Percentiles rank a stretch among this genome's conserved stretches.
phyloP scores from a whole-genome alignment of 2,797 vertebrate genomes.

The Psittacula derbiana region DNA sequence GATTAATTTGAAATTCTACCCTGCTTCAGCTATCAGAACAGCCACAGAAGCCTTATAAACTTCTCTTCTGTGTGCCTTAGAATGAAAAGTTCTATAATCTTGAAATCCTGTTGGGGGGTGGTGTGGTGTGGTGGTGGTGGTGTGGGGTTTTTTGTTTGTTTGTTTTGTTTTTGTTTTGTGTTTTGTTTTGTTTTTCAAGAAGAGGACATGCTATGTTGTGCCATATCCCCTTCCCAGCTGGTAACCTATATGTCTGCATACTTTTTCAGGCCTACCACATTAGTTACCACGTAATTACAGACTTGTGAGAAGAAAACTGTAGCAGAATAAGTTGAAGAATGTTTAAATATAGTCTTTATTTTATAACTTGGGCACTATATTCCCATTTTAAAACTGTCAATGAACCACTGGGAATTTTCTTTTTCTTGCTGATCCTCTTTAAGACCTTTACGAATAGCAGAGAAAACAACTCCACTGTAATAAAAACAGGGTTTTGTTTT shows the following conservation, averaged over 20 bases:
- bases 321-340: constrained; percentile 40
- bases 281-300: constrained; percentile 54
- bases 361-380: constrained; percentile 18
- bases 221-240: constrained; percentile 7
- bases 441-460: background rate
- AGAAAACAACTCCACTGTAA: constrained; percentile 25
- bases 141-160: no score
- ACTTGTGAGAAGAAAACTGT: constrained; percentile 39
- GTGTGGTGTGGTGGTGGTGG: no score
- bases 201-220: background rate
- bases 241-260: constrained; percentile 13
- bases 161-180: no score
- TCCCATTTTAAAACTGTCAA: constrained; percentile 27
- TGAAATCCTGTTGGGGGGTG: background rate
- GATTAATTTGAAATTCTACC: background rate
- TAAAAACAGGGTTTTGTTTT: constrained; percentile 6
- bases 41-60: constrained; percentile 2
- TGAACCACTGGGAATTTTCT: constrained; percentile 26
- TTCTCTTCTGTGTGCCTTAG: background rate
- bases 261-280: constrained; percentile 7
- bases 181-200: background rate
- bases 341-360: constrained; percentile 31
- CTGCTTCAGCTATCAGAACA: background rate
- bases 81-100: constrained; percentile 49
- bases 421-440: constrained; percentile 9